Base-by-base conservation (phyloP, 2,888 invertebrate species). In the Dexiosoma caninum region DNA sequence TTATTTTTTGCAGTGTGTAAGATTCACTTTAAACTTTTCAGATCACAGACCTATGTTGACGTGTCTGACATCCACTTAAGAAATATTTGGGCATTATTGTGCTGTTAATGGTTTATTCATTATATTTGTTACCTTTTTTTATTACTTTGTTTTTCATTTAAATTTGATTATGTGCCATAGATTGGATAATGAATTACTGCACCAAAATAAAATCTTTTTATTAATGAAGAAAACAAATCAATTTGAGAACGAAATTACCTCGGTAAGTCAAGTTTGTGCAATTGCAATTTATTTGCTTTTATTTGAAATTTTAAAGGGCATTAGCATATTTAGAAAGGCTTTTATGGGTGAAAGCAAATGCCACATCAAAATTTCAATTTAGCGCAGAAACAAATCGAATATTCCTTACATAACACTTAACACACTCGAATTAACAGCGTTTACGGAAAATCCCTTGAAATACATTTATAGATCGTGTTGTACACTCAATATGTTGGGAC, bases 401-500 rank as follows among this genome's bases (percentile, higher is more conserved):
- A 21, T 10, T 7, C 2, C 1, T 46, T 14, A 35, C 12, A 12
- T 30, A 21, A 19, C 57, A 21, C 21, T n/a, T 1, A n/a, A 8
- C 21, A 4, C 30, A 35, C 19, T 9, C 30, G 2, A 10, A 21
- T 32, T 19, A 10, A 44, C 23, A 2, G 4, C 4, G 8, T 37
- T 55, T 1, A 27, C 9, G 51, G 7, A 42, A 27, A 27, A 10
- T 19, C 8, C 27, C 6, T 9, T 21, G 5, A 40, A 16, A 19
- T n/a, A 30, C 27, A 16, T 62, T 49, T 42, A 7, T n/a, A 3
- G 19, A 30, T 35, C 57, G 70, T 75, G 44, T 46, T 62, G 75
- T 86, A 86, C 88, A 84, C 85, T 85, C 86, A 86, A 88, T 88
- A 88, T 88, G 90, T 90, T 90, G 89, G 90, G 90, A 90, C 90